Base-by-base conservation (phyloP, 1,140 invertebrate species). In the Drosophila orena region DNA sequence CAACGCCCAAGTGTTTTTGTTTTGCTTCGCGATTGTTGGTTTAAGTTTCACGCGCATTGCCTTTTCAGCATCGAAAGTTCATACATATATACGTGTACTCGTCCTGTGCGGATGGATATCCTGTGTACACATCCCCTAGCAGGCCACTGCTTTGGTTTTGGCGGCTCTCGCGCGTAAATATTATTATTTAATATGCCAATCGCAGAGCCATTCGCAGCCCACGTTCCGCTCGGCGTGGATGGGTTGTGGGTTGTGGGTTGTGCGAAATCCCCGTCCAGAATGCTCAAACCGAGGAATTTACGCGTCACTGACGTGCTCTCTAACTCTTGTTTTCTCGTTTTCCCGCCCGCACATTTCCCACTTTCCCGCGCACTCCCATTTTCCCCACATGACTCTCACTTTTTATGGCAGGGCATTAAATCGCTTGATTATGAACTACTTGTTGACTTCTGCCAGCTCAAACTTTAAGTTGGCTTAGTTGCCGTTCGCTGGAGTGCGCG, bases 111-210 rank as follows among this genome's bases (percentile, higher is more conserved):
- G 44, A 68, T 52, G 46, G 44, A 68, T 52, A 53, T 62, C 46
- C 40, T 47, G 14, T 49, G 30, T 50, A 74, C 42, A 57, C 54
- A 68, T 46, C 27, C 42, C 47, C 50, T 12, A 12, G 50, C 34
- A 40, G 58, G 50, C 47, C 40, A 47, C n/a, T 34, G 72, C 43
- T 68, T 76, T 68, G 64, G 58, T 65, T 49, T 77, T 70, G 62
- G 44, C 66, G 44, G 78, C 81, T 55, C 54, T 71, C 42, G 79
- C 74, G 79, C 76, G 62, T 62, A 88, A 88, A 88, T 88, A 88
- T 88, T 88, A 89, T 88, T 83, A 86, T 89, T 88, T 83, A 88
- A 88, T 88, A 77, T 89, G 84, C 84, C 79, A 71, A 70, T 70
- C 64, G 68, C 65, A 70, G 52, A 47, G 52, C 64, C 52, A 69